Percentiles rank a stretch among this genome's conserved stretches.
These are phyloP conservation scores for Koerneria pararmatus DNA, from an alignment of 2,888 invertebrate genomes.

Conservation along the genomic window DNA sequence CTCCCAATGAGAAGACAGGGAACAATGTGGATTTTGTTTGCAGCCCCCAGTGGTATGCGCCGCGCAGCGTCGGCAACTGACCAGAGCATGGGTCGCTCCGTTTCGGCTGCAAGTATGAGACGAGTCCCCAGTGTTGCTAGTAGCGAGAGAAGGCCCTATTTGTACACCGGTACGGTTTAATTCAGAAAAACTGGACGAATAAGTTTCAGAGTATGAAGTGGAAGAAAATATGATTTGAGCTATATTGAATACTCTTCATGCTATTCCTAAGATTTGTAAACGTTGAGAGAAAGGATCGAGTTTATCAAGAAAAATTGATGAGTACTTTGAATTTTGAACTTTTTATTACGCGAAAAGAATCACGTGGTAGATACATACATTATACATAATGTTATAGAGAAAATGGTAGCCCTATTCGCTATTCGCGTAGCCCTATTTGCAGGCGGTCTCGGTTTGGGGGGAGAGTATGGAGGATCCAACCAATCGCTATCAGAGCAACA, in stretches of 20 bases:
- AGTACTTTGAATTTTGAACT: no score
- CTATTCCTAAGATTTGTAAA: no score
- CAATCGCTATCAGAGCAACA: conserved; percentile 35
- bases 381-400: no score
- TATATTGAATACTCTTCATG: no score
- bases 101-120: background rate
- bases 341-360: no score
- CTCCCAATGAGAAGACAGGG: no score
- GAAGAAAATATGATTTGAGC: no score
- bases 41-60: conserved; percentile 7
- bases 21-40: background rate
- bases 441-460: conserved; percentile 38
- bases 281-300: no score
- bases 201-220: no score
- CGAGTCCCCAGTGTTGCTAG: conserved; percentile 10
- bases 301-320: no score
- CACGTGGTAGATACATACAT: no score
- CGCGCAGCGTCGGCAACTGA: conserved; percentile 4
- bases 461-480: conserved; percentile 34
- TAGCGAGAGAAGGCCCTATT: conserved; percentile 21
- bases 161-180: conserved; percentile 23
- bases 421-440: background rate
- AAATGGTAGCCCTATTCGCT: no score
- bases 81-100: background rate
- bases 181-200: conserved; percentile 1